These are phyloP conservation scores for Amphipyra tragopoginis DNA, from an alignment of 2,888 invertebrate species.

Conservation along the genomic window DNA sequence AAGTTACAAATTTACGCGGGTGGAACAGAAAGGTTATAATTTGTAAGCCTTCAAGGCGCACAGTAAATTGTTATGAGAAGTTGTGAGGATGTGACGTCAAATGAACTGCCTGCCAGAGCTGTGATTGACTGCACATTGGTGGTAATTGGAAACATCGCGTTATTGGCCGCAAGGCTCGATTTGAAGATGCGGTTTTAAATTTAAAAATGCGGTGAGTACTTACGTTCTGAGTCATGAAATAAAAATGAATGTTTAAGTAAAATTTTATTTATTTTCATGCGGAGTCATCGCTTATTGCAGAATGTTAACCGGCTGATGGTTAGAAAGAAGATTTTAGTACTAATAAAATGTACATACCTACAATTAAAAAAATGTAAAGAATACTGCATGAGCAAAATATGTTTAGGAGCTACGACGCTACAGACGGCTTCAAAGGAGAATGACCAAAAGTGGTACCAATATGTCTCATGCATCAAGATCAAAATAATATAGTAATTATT, in stretches of 20 bases:
- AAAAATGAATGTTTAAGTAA: constrained; percentile 4
- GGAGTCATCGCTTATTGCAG: background rate
- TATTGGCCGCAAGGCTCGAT: constrained; percentile 67
- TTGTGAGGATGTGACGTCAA: constrained; percentile 60
- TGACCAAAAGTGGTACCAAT: no score
- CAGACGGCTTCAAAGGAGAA: no score
- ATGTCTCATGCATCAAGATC: no score
- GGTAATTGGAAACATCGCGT: constrained; percentile 78
- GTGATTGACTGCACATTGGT: constrained; percentile 80
- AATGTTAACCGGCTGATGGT: background rate
- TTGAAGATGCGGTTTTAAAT: constrained; percentile 58
- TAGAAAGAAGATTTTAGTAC: background rate
- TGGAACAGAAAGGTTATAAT: constrained; percentile 38
- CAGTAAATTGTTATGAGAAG: constrained; percentile 51
- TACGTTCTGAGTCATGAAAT: constrained; percentile 25
- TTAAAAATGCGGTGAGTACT: constrained; percentile 17
- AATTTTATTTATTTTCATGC: background rate
- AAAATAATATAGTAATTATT: no score
- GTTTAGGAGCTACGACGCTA: no score
- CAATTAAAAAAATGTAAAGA: no score
- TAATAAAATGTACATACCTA: background rate
- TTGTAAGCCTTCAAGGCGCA: constrained; percentile 23
- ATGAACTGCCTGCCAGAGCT: constrained; percentile 69
- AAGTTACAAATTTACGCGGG: constrained; percentile 1
- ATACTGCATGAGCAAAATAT: no score